A percentile compares a stretch with the other conserved stretches of the same genome.
These are phyloP conservation scores for Caiman crocodilus DNA, from an alignment of 2,797 vertebrate species.

Conservation along the genomic window DNA sequence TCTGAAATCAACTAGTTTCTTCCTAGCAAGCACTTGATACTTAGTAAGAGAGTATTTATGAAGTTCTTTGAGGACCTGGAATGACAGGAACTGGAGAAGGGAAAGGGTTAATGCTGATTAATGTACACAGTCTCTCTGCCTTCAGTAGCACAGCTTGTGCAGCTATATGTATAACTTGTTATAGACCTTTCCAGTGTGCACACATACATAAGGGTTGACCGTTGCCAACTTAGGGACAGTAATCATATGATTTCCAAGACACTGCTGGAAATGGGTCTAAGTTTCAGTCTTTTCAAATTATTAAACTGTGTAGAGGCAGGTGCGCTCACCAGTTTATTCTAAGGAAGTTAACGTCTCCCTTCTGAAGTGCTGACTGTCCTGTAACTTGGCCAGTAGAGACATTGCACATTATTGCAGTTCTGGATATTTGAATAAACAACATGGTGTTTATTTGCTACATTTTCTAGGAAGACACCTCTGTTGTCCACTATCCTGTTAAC, in stretches of 20 bases:
- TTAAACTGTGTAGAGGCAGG: background rate
- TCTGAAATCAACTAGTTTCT: background rate
- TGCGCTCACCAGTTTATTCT: background rate
- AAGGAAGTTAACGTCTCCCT: background rate
- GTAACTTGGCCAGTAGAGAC: background rate
- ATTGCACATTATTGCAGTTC: background rate
- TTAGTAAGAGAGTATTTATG: background rate
- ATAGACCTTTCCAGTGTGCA: background rate
- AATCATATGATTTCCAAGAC: background rate
- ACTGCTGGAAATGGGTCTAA: background rate
- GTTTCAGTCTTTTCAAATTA: background rate
- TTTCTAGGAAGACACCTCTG: background rate
- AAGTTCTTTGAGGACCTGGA: background rate
- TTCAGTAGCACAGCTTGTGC: background rate
- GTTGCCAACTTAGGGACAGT: background rate
- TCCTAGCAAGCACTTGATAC: background rate
- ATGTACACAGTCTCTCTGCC: background rate
- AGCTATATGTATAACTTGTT: background rate
- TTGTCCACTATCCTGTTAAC: background rate
- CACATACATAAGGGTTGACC: background rate
- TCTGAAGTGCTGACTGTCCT: background rate
- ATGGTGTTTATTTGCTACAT: no score
- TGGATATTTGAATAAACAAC: background rate
- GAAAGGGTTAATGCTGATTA: background rate
- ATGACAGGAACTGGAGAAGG: background rate